Conservation (phyloP, 2,113 vertebrate species). For the Artemisiospiza belli region DNA sequence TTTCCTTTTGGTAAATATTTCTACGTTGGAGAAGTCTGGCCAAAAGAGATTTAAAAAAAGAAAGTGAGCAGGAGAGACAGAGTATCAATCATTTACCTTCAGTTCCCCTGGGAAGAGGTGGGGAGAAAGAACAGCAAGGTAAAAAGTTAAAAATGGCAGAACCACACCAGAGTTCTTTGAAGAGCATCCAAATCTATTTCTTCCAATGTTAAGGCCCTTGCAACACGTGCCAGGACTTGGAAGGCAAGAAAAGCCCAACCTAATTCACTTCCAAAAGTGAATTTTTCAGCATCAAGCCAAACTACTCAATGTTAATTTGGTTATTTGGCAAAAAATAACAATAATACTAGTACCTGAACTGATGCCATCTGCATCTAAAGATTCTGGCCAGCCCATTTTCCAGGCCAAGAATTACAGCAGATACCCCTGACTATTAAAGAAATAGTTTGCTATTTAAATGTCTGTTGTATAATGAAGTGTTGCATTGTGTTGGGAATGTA, state of each 20-base stretch:
- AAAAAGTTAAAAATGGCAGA: conserved; percentile 64
- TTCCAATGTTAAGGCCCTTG: conserved; percentile 57
- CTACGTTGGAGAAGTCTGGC: conserved; percentile 22
- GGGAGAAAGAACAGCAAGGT: conserved; percentile 69
- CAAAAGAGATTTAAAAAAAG: conserved; percentile 51
- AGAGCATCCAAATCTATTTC: conserved; percentile 63
- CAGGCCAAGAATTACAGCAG: conserved; percentile 59
- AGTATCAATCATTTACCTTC: conserved; percentile 65
- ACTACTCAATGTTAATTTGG: conserved; percentile 62
- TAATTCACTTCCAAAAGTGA: conserved; percentile 55
- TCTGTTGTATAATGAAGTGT: neutral
- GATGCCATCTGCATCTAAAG: conserved; percentile 52
- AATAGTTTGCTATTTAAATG: conserved; percentile 3
- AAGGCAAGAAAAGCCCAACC: neutral
- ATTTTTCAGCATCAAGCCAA: conserved; percentile 60
- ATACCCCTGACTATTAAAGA: neutral
- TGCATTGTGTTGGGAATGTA: neutral
- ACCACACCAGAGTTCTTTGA: conserved; percentile 61
- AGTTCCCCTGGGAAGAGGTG: conserved; percentile 54
- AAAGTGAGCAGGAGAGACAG: conserved; percentile 16
- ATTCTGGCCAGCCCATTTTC: conserved; percentile 4
- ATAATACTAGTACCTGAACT: conserved; percentile 52
- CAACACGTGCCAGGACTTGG: conserved; percentile 52
- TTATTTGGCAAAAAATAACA: conserved; percentile 66
- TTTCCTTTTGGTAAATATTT: conserved; percentile 70